Base-by-base conservation (phyloP, 2,888 invertebrate species). In the Candidula unifasciata region DNA sequence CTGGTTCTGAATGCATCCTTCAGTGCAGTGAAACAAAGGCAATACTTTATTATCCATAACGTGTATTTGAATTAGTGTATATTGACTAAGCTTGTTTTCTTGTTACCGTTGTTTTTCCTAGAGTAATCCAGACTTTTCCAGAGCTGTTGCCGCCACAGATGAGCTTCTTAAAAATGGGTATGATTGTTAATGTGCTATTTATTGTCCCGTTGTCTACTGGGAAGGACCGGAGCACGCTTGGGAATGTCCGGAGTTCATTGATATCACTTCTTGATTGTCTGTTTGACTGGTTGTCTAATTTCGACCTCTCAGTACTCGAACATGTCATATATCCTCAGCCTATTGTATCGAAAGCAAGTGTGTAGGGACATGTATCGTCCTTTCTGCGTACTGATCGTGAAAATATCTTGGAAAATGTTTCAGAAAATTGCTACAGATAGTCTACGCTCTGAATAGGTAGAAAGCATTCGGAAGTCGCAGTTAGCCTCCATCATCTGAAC, bases 141-240 rank as follows among this genome's bases (percentile, higher is more conserved):
- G 54, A 3, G 82, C 88, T 24, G 74, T 87, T 8, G 79, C 74
- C 2, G 86, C 86, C 1, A 88, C 88, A 1, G 81, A 88, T n/a
- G 86, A 78, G 54, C 82, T 89, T n/a, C 18, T 73, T 18, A 87
- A 52, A 82, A 84, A 87, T 60, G 88, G 88, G 89, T 89, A 60
- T 24, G 73, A 37, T 3, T 27, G 27, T 24, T 3, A n/a, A 24
- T 60, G 60, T 60, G 5, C 13, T 44, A 13, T 44, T 44, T 44
- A 44, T 44, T 44, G 44, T 13, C 13, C 13, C 8, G 10, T 44
- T 44, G 44, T 6, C 10, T 44, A 44, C 10, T 87, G 0, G 81
- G n/a, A n/a, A 88, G 18, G 86, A 78, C 44, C 82, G 88, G 18
- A 24, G 68, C 24, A 87, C 37, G 82, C 83, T 86, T 60, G 88